Evolutionary conservation across 2,797 vertebrate species (phyloP), one percentile per base, ranked within the genome.

Genomic region (Thalassophryne amazonica): DNA sequence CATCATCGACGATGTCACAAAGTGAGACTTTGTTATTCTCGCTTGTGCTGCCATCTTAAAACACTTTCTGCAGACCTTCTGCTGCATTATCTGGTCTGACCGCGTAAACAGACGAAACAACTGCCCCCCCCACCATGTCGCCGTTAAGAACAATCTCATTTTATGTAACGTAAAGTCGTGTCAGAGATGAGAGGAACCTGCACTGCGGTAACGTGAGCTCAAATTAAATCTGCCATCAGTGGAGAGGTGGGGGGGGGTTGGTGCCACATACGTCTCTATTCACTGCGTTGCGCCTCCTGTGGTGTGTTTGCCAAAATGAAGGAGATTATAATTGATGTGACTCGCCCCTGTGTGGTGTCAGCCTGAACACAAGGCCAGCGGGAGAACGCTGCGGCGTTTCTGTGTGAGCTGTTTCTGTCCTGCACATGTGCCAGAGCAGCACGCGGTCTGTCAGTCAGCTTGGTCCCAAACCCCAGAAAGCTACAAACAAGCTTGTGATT

Each of bases 171-270:
- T 63, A 63, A 62, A 68, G 56, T 73, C 60, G 30, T 53, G 63
- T 57, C 68, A 66, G 41, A 60, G 72, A 84, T 80, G 62, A 82
- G 76, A 78, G 64, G 52, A 80, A 66, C 73, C 67, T 12, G 3
- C 42, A n/a, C 17, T 3, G 20, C 72, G 73, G 81, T 78, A 83
- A 78, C 78, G 57, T 37, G 37, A 73, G 59, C 47, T 63, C 57
- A 84, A 82, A 85, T 72, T 78, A 59, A 80, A 81, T 84, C 59
- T 53, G 57, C 66, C 62, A 58, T 54, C 69, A 60, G 68, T 60
- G 29, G 10, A 43, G n/a, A 39, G 33, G 43, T 19, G 11, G 47
- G n/a, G n/a, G n/a, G n/a, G n/a, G n/a, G n/a, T n/a, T n/a, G n/a
- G n/a, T n/a, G n/a, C 30, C 15, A 31, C 30, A 70, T 50, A 35